Evolutionary conservation across 2,888 invertebrate species (phyloP), one percentile per base, ranked within the genome.

Genomic region (Autographa gamma): DNA sequence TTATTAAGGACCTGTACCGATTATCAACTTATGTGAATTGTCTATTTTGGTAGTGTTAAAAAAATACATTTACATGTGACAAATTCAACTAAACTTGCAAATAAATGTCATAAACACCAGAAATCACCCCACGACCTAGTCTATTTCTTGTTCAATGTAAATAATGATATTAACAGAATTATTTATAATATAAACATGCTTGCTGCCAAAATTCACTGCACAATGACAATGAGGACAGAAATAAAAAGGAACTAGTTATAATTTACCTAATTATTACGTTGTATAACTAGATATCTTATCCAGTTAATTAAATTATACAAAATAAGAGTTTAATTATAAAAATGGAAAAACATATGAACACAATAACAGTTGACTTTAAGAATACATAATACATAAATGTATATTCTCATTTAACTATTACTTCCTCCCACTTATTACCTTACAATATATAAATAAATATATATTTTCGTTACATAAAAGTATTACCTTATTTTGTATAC

Each of bases 201-300:
- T 79, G 74, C 79, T 81, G 79, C 81, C 82, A 75, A 69, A 74
- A 74, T 69, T 81, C 81, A 82, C 83, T 80, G 82, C 83, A 80
- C 75, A 77, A 73, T 4, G 74, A 71, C 72, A 77, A 78, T 73
- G 72, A 77, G 74, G 77, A 75, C 69, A 77, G 71, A 79, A 70
- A 70, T 74, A 74, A 70, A 82, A 80, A 83, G 85, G 85, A 83
- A 83, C 83, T 79, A 78, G 62, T 73, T 65, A 72, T 74, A 74
- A 72, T 73, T 79, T 69, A 77, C 63, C 77, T 80, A 79, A 71
- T 68, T 76, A 76, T 80, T 70, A 78, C 71, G 62, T 72, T 71
- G 73, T 68, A 66, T 77, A 74, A 74, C 83, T 75, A 76, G 65
- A 65, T 34, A 71, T 66, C 67, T 66, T 71, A 63, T 72, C 54